Conservation (phyloP, 1,140 invertebrate genomes). For the Drosophila nigromelanica region DNA sequence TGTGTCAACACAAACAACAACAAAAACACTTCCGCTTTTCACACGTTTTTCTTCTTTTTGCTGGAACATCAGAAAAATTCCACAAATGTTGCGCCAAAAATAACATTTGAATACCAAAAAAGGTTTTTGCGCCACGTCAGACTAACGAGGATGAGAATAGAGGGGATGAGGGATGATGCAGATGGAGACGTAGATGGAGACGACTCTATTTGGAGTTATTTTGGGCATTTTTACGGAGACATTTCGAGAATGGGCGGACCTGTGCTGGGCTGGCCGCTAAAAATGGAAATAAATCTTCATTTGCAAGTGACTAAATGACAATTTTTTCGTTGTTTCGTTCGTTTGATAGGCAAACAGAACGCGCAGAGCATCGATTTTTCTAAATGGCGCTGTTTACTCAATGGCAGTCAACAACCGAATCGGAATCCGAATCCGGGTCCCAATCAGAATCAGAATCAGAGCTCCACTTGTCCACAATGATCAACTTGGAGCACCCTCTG, state of each 20-base stretch:
- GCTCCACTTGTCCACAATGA: constrained; percentile 32
- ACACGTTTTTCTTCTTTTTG: constrained; percentile 47
- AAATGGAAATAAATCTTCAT: constrained; percentile 46
- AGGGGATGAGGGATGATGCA: neutral
- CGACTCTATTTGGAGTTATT: constrained; percentile 61
- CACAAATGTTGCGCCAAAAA: constrained; percentile 72
- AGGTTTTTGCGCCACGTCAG: constrained; percentile 62
- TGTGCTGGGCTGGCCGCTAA: neutral
- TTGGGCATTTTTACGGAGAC: constrained; percentile 30
- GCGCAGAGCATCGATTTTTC: constrained; percentile 58
- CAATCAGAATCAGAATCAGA: constrained; percentile 8
- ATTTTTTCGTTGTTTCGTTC: constrained; percentile 51
- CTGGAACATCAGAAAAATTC: constrained; percentile 32
- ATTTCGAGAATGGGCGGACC: neutral
- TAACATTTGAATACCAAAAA: constrained; percentile 78
- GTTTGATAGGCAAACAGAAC: constrained; percentile 45
- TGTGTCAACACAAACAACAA: constrained; percentile 45
- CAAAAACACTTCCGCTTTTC: constrained; percentile 73
- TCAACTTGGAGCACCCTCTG: constrained; percentile 35
- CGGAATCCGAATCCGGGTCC: constrained; percentile 2
- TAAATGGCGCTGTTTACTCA: constrained; percentile 61
- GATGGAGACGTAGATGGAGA: constrained; percentile 50
- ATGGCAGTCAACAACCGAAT: constrained; percentile 30
- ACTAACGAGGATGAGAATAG: constrained; percentile 42
- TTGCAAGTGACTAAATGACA: constrained; percentile 66